A percentile compares a stretch with the other conserved stretches of the same genome.
These are phyloP conservation scores for Xiphophorus couchianus DNA, from an alignment of 2,113 vertebrate genomes.

Conservation along the genomic window DNA sequence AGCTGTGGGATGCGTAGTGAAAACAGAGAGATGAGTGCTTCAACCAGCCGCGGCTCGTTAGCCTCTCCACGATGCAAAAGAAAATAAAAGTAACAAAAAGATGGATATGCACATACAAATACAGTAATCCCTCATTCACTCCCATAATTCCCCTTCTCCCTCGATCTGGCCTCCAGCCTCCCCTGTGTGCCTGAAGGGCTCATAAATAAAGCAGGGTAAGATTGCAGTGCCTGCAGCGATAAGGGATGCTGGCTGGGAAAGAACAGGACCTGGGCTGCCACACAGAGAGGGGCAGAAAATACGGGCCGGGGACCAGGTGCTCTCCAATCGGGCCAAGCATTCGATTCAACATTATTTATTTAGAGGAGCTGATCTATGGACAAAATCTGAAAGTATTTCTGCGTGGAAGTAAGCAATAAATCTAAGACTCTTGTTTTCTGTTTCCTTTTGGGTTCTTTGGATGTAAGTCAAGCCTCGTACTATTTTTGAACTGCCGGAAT, in stretches of 20 bases:
- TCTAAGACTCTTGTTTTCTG: background rate
- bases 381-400: background rate
- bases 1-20: conserved; percentile 7
- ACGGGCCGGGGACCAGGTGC: background rate
- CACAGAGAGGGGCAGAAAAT: conserved; percentile 31
- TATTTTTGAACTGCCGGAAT: background rate
- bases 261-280: conserved; percentile 35
- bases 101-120: conserved; percentile 18
- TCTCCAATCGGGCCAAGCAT: background rate
- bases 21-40: conserved; percentile 10
- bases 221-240: conserved; percentile 59
- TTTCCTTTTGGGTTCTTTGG: background rate
- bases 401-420: background rate
- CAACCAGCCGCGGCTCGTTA: conserved; percentile 39
- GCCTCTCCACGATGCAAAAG: conserved; percentile 20
- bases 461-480: background rate
- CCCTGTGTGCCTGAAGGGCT: conserved; percentile 39
- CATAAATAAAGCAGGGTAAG: conserved; percentile 65
- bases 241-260: conserved; percentile 46
- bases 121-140: conserved; percentile 30
- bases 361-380: background rate
- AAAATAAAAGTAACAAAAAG: conserved; percentile 22
- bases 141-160: conserved; percentile 9
- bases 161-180: conserved; percentile 6
- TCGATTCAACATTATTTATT: background rate